Conservation (phyloP, 2,113 vertebrate species). For the Burhinus oedicnemus region DNA sequence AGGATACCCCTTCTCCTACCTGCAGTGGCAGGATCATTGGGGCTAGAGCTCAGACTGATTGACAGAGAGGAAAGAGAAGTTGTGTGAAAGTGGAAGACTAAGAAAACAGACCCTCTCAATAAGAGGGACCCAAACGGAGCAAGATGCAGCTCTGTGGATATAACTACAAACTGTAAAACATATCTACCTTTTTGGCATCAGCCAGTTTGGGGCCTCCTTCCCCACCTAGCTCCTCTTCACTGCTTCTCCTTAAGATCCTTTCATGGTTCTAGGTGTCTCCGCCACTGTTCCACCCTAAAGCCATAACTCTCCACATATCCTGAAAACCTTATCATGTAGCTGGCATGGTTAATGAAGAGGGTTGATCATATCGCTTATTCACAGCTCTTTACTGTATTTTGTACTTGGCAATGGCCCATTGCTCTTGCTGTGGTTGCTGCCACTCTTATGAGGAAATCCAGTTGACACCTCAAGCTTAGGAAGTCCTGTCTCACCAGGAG, state of each 20-base stretch:
- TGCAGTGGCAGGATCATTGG: accelerated
- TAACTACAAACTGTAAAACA: not conserved
- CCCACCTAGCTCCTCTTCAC: not conserved
- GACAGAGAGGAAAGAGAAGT: not conserved
- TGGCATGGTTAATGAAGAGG: not conserved
- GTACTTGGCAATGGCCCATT: not conserved
- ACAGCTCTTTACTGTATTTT: not conserved
- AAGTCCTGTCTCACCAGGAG: not conserved
- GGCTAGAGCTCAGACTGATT: not conserved
- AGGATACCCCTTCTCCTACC: not conserved
- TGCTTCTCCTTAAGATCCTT: not conserved
- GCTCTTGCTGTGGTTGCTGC: not conserved
- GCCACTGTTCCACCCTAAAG: not conserved
- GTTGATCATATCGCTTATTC: not conserved
- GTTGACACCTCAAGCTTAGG: not conserved
- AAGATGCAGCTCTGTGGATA: not conserved
- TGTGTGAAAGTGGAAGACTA: not conserved
- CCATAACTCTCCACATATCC: not conserved
- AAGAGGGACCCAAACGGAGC: not conserved
- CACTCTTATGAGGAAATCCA: not conserved
- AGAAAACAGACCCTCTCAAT: not conserved
- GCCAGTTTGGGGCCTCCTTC: not conserved
- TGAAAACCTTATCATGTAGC: not conserved
- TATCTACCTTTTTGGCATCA: not conserved
- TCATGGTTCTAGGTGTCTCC: not conserved